Evolutionary conservation across 2,113 vertebrate genomes (phyloP).

Genomic region (Seriola dumerili): DNA sequence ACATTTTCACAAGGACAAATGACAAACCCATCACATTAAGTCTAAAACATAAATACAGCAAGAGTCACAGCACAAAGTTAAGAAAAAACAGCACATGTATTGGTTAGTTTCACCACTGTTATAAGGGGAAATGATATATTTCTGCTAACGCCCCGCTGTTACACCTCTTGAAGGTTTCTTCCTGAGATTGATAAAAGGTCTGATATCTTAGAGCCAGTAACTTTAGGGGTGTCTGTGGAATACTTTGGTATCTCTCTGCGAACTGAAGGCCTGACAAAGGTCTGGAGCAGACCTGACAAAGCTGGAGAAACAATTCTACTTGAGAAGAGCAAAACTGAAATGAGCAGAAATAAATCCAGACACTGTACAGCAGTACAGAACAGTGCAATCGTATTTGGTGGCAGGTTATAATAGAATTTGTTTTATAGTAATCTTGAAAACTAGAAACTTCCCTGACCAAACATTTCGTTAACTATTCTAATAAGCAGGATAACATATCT

Average conservation of each 20-base stretch:
- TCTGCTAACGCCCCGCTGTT: constrained; percentile 58
- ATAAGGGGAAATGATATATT: constrained; percentile 58
- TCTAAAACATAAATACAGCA: constrained; percentile 78
- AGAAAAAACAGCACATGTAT: constrained; percentile 66
- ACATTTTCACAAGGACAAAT: constrained; percentile 78
- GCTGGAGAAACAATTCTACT: constrained; percentile 57
- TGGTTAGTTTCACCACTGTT: constrained; percentile 69
- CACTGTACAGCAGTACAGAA: constrained; percentile 84
- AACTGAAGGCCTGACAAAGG: constrained; percentile 62
- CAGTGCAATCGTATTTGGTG: constrained; percentile 88
- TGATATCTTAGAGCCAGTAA: constrained; percentile 74
- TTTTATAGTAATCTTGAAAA: constrained; percentile 79
- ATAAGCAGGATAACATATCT: constrained; percentile 82
- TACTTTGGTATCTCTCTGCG: constrained; percentile 88
- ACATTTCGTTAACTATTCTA: constrained; percentile 69
- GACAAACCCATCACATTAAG: constrained; percentile 76
- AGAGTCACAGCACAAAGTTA: constrained; percentile 77
- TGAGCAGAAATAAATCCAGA: constrained; percentile 76
- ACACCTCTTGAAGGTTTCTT: constrained; percentile 77
- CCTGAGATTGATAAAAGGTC: constrained; percentile 85
- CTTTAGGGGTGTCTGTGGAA: constrained; percentile 77
- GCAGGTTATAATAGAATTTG: constrained; percentile 83
- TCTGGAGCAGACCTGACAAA: constrained; percentile 13
- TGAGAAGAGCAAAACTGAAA: constrained; percentile 60
- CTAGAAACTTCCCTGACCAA: constrained; percentile 83